Percentiles rank a stretch among this genome's conserved stretches.
Conservation (phyloP, 2,888 invertebrate genomes). For the Didymodactylos carnosus region DNA sequence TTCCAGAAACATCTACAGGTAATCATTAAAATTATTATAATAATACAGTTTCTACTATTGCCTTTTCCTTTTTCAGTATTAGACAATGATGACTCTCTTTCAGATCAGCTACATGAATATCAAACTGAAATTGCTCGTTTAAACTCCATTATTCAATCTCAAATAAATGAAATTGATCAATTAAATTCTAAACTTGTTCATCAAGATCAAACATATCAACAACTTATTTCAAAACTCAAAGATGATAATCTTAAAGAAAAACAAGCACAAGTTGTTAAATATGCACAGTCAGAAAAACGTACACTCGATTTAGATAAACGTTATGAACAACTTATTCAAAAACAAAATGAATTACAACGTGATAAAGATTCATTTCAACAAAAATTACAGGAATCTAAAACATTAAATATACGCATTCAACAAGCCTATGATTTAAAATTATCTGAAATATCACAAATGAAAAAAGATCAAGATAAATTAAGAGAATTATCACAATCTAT, state of each 20-base stretch:
- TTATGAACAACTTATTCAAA: background rate
- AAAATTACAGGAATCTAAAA: background rate
- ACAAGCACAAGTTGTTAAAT: background rate
- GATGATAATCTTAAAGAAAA: background rate
- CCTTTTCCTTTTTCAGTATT: too few relatives aligned
- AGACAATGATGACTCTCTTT: too few relatives aligned
- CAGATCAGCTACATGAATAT: background rate
- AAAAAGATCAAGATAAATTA: background rate
- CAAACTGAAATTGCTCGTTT: background rate
- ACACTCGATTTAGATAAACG: background rate
- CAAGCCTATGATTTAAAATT: background rate
- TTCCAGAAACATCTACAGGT: too few relatives aligned
- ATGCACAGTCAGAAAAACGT: background rate
- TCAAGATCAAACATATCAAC: background rate
- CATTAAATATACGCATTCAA: background rate
- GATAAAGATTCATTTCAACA: background rate
- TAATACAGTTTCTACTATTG: too few relatives aligned
- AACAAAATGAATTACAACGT: background rate
- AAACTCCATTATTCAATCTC: background rate
- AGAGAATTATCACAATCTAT: background rate
- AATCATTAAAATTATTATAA: too few relatives aligned
- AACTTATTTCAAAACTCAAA: background rate
- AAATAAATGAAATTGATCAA: background rate
- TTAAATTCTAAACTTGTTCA: background rate
- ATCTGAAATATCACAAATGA: background rate